Base-by-base conservation (phyloP, 2,113 vertebrate species). In the Drymodes brunneopygia region DNA sequence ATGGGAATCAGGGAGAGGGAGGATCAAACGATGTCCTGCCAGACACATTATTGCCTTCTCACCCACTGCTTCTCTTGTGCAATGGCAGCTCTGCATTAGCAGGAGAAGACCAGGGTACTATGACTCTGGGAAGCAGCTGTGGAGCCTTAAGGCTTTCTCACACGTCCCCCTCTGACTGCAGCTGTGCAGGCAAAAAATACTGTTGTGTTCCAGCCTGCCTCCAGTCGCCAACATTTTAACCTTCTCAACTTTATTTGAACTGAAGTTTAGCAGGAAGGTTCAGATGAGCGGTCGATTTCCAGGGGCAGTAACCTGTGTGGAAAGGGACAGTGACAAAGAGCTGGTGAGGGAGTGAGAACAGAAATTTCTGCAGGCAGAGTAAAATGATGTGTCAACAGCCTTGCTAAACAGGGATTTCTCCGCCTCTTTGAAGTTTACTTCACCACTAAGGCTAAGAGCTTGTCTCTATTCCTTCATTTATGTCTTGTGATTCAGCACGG, bases 361-460 rank as follows among this genome's bases (percentile, higher is more conserved):
- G 79, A 85, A 90, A 88, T 23, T 58, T 83, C 71, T 73, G 23
- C 67, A 88, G 58, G 24, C 79, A 61, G 50, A 35, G 27, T 73
- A 33, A 95, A 77, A 61, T 13, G 11, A 80, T 80, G 54, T 90
- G 90, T 90, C 74, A 90, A 93, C 54, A 77, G 45, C 62, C 48
- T 92, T 93, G 58, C 67, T 96, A 94, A 94, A 82, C 42, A 69
- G 35, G 56, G 58, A 77, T 94, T 95, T 94, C 79, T 80, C 54
- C 78, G 86, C 21, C 17, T 77, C 95, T 93, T 95, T 94, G 81
- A 94, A 95, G 90, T 69, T 50, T 74, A 15, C 51, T 84, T 82
- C 74, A 48, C 47, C 51, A 64, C 62, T 24, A 21, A 86, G 45
- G 22, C 62, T 82, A 25, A 67, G 79, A 61, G 33, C 19, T 88